Conservation (phyloP, 2,113 vertebrate genomes). For the Tetraodon nigroviridis region DNA sequence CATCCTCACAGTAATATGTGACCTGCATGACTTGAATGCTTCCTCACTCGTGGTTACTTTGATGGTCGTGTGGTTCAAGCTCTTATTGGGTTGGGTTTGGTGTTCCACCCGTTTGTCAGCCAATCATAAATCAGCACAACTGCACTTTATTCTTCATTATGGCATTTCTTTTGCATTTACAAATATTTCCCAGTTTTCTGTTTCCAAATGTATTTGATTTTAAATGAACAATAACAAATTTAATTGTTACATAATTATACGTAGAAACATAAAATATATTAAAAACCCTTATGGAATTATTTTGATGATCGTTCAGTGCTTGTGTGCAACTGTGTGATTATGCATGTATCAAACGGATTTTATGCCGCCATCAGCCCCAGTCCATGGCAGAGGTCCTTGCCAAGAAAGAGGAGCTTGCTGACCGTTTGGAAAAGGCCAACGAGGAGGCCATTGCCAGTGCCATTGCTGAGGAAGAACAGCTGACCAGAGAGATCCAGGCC, state of each 20-base stretch:
- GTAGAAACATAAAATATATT: too few relatives aligned
- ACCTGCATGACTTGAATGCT: conserved; percentile 72
- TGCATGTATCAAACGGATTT: conserved; percentile 29
- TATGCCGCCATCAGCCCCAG: conserved; percentile 71
- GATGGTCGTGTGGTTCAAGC: conserved; percentile 46
- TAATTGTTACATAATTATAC: too few relatives aligned
- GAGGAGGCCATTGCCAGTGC: conserved; percentile 98
- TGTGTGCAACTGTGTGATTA: conserved; percentile 23
- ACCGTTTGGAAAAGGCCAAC: conserved; percentile 93
- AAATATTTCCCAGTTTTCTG: too few relatives aligned
- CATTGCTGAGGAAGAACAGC: conserved; percentile 96
- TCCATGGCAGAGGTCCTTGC: conserved; percentile 98
- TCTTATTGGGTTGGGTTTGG: conserved; percentile 41
- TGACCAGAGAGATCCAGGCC: conserved; percentile 94
- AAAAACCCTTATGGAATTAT: too few relatives aligned
- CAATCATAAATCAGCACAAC: conserved; percentile 2
- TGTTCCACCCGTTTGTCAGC: conserved; percentile 19
- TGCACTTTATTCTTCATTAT: background rate
- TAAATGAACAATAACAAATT: too few relatives aligned
- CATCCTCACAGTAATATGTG: conserved; percentile 62
- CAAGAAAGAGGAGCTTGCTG: conserved; percentile 96
- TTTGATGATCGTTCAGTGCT: background rate
- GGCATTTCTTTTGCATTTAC: too few relatives aligned
- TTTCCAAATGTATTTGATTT: too few relatives aligned
- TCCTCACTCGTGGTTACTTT: conserved; percentile 61